phyloP scores from a whole-genome alignment of 2,888 invertebrate genomes.

The Coleophora deauratella region DNA sequence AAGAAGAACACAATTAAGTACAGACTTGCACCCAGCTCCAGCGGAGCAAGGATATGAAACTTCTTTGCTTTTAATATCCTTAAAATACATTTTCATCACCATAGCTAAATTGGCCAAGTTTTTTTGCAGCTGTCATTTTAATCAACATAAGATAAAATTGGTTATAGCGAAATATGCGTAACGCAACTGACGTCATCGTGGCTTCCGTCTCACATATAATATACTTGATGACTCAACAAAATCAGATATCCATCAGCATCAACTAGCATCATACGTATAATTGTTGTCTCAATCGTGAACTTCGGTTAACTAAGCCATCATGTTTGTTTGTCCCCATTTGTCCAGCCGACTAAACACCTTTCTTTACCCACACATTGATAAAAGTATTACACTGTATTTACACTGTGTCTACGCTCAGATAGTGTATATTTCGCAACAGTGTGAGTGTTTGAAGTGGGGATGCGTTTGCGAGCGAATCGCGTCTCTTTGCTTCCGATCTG shows the following conservation, averaged over 20 bases:
- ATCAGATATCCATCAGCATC: too few relatives aligned
- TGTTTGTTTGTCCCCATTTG: constrained; percentile 63
- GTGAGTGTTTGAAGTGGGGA: constrained; percentile 15
- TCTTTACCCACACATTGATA: constrained; percentile 58
- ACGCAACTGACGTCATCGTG: neutral
- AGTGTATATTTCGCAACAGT: neutral
- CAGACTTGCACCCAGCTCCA: too few relatives aligned
- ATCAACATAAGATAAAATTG: too few relatives aligned
- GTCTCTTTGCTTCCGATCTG: neutral
- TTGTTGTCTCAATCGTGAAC: neutral
- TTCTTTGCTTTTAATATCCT: too few relatives aligned
- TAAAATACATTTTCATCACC: too few relatives aligned
- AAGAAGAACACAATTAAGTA: too few relatives aligned
- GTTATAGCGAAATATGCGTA: too few relatives aligned
- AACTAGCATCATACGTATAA: too few relatives aligned
- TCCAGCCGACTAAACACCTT: constrained; percentile 63
- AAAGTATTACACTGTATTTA: constrained; percentile 10
- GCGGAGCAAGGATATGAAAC: too few relatives aligned
- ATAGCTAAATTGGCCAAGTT: too few relatives aligned
- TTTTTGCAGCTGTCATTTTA: too few relatives aligned
- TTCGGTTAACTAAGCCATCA: constrained; percentile 11
- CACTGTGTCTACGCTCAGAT: constrained; percentile 5
- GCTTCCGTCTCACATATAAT: neutral
- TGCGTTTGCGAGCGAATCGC: constrained; percentile 1
- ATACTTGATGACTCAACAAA: constrained; percentile 13